Conservation (phyloP, 2,888 invertebrate genomes). For the Caenorhabditis japonica region DNA sequence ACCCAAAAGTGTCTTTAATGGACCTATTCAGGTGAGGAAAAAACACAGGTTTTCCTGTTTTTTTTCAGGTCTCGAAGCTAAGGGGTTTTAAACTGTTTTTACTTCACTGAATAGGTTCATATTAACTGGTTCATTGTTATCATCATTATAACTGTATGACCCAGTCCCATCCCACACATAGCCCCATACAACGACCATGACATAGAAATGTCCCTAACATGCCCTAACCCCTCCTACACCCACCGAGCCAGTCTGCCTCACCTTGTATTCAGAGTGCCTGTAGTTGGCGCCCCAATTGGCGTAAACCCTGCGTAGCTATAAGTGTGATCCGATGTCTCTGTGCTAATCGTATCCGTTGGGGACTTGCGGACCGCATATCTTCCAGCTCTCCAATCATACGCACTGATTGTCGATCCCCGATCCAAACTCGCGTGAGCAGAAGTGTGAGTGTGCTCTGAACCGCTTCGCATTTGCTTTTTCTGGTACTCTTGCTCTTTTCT, state of each 20-base stretch:
- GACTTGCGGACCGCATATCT: not conserved
- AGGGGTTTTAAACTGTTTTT: too few relatives aligned
- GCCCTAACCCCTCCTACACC: not conserved
- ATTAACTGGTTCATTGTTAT: too few relatives aligned
- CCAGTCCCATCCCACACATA: too few relatives aligned
- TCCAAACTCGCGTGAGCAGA: constrained; percentile 58
- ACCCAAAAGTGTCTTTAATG: too few relatives aligned
- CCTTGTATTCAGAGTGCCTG: too few relatives aligned
- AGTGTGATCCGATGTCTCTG: constrained; percentile 34
- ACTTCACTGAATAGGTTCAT: too few relatives aligned
- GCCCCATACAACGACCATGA: too few relatives aligned
- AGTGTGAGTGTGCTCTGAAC: constrained; percentile 47
- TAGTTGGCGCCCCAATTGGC: constrained; percentile 25
- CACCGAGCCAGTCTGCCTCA: too few relatives aligned
- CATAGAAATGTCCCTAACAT: not conserved
- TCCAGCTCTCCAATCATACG: constrained; percentile 31
- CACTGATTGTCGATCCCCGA: constrained; percentile 48
- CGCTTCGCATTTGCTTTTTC: constrained; percentile 12
- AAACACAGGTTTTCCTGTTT: too few relatives aligned
- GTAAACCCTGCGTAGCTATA: constrained; percentile 30
- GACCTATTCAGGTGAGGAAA: constrained; percentile 1
- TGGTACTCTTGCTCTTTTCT: constrained; percentile 34
- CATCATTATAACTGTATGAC: too few relatives aligned
- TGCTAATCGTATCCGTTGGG: constrained; percentile 33
- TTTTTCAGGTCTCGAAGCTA: too few relatives aligned